phyloP scores from a whole-genome alignment of 1,140 invertebrate species.

The Rhysida immarginata region DNA sequence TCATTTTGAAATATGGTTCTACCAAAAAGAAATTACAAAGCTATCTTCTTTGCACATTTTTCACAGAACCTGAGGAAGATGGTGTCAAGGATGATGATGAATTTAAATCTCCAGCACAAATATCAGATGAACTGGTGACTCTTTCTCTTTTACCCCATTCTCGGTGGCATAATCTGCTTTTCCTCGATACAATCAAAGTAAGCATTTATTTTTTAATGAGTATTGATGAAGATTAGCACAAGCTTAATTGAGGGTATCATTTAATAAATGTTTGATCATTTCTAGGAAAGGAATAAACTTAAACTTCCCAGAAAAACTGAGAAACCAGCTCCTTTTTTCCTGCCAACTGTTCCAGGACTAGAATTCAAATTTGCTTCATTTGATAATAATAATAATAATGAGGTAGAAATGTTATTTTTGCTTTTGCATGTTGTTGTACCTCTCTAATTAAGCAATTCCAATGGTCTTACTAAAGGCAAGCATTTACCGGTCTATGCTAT shows the following conservation, averaged over 20 bases:
- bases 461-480: too few relatives aligned
- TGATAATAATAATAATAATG: slow-evolving; percentile 23
- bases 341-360: slow-evolving; percentile 73
- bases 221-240: background rate
- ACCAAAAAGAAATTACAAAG: too few relatives aligned
- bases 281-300: slow-evolving; percentile 66
- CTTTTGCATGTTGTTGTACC: background rate
- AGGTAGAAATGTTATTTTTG: slow-evolving; percentile 15
- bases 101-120: slow-evolving; percentile 64
- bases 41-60: too few relatives aligned
- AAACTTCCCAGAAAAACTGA: slow-evolving; percentile 61
- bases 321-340: slow-evolving; percentile 83
- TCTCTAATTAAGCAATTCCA: background rate
- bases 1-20: too few relatives aligned
- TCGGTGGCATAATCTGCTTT: slow-evolving; percentile 82
- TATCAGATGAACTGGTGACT: slow-evolving; percentile 65
- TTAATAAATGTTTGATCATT: background rate
- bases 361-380: slow-evolving; percentile 63
- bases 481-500: too few relatives aligned
- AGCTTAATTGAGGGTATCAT: too few relatives aligned
- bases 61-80: too few relatives aligned
- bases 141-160: slow-evolving; percentile 69
- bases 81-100: slow-evolving; percentile 32
- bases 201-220: background rate
- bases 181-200: slow-evolving; percentile 75